Evolutionary conservation across 2,888 invertebrate genomes (phyloP), one percentile per base, ranked within the genome.

Genomic region (Amblyjoppa fuscipennis): DNA sequence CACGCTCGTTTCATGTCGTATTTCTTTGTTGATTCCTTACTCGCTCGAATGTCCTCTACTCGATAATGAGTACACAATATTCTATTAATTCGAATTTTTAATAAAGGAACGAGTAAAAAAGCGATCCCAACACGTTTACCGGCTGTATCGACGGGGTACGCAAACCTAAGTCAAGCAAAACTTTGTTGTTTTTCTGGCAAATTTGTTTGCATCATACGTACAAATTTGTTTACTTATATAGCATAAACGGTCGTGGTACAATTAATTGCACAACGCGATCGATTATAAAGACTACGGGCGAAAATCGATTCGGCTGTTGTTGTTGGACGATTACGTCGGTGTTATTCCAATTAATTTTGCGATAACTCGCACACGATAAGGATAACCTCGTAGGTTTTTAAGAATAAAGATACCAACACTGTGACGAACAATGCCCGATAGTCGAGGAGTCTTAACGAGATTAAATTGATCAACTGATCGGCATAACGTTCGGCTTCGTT

Each of bases 261-360:
- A 41, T 11, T 41, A 41, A 41, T 81, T 78, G 75, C 78, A 51
- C 73, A 53, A 51, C 59, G 38, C 64, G 25, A 34, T 49, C n/a
- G 51, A 16, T 51, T n/a, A n/a, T 75, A 83, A 81, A 76, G 53
- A 81, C 38, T 61, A 31, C n/a, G 20, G 20, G 20, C 20, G 34
- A 38, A 49, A 70, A 51, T 70, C 59, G 64, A 75, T 6, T 68
- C 5, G 61, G 28, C 59, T 53, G 25, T 74, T 64, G 84, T 89
- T 88, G 84, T 81, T 73, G 45, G 80, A 71, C 34, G 88, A 89
- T 88, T 90, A 86, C 87, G 86, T 84, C 79, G 74, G 70, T 88
- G 88, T 88, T 90, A 90, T 89, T 91, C 87, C 89, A 90, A 90
- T 90, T 89, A 90, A 90, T 89, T 89, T 87, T 20, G 38, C 83